A percentile compares a stretch with the other conserved stretches of the same genome.
phyloP scores from a whole-genome alignment of 1,140 invertebrate genomes.

The Drosophila tristis region DNA sequence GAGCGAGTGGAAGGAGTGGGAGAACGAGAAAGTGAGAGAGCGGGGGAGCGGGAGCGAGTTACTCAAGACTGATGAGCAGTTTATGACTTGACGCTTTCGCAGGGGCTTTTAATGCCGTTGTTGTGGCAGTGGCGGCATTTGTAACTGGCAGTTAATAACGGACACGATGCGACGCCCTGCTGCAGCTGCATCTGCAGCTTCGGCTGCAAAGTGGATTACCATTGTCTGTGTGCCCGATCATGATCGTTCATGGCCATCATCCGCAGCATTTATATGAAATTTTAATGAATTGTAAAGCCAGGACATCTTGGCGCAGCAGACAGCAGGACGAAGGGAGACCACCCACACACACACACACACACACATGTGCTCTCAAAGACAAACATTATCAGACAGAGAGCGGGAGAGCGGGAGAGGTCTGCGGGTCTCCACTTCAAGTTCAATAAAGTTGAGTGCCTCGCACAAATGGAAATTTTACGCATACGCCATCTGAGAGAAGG shows the following conservation, averaged over 20 bases:
- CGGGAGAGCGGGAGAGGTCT: too few species aligned
- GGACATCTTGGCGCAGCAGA: conserved; percentile 39
- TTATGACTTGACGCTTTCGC: conserved; percentile 78
- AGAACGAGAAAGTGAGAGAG: too few species aligned
- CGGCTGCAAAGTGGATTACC: conserved; percentile 64
- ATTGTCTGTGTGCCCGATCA: conserved; percentile 11
- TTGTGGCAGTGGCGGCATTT: conserved; percentile 56
- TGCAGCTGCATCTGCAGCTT: conserved; percentile 2
- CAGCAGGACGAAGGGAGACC: neutral
- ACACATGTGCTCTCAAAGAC: conserved; percentile 34
- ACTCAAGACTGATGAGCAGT: conserved; percentile 77
- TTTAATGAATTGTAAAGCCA: conserved; percentile 73
- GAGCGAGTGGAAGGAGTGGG: too few species aligned
- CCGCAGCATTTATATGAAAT: conserved; percentile 61
- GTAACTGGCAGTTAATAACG: conserved; percentile 74
- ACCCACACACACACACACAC: neutral
- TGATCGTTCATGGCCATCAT: conserved; percentile 11
- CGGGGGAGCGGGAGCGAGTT: neutral
- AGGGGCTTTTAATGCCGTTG: conserved; percentile 70
- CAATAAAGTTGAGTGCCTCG: conserved; percentile 80
- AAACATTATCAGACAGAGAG: conserved; percentile 43
- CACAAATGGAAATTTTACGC: conserved; percentile 78
- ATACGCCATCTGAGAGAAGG: conserved; percentile 51
- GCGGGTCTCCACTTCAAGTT: conserved; percentile 62
- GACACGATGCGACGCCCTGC: neutral